These are phyloP conservation scores for Brachionus plicatilis DNA, from an alignment of 1,140 invertebrate species.

Conservation along the genomic window DNA sequence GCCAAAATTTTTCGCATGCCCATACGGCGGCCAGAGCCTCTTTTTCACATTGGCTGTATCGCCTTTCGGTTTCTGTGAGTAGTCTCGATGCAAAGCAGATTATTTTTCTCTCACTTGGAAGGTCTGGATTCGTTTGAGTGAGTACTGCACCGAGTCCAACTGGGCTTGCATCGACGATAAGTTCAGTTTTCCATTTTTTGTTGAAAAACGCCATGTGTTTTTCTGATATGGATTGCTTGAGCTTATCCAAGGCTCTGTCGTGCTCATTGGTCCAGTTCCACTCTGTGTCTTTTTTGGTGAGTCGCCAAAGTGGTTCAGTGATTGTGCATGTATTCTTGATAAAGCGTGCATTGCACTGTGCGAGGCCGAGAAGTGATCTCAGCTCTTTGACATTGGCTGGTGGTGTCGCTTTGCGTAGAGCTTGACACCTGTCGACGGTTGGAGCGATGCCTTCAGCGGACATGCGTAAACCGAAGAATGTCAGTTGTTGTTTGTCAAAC, in stretches of 20 bases:
- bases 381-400: conserved; percentile 39
- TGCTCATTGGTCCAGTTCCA: conserved; percentile 43
- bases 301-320: conserved; percentile 42
- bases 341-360: neutral
- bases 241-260: conserved; percentile 3
- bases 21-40: conserved; percentile 42
- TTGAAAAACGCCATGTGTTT: neutral
- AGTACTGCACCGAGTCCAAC: conserved; percentile 57
- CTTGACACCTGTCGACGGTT: conserved; percentile 39
- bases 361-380: conserved; percentile 15
- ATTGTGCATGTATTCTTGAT: neutral
- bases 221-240: neutral
- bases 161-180: conserved; percentile 44
- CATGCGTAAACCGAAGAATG: conserved; percentile 50
- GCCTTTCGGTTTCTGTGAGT: conserved; percentile 42
- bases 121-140: conserved; percentile 45
- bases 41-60: conserved; percentile 47
- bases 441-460: conserved; percentile 39
- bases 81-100: conserved; percentile 45
- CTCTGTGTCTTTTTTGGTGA: conserved; percentile 45
- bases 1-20: neutral
- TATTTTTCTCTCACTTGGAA: conserved; percentile 39
- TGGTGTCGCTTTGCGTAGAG: conserved; percentile 36
- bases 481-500: conserved; percentile 45
- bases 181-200: neutral